Percentiles rank a stretch among this genome's conserved stretches.
Evolutionary conservation across 2,888 invertebrate genomes (phyloP).

Genomic region (Ethmia dodecea): DNA sequence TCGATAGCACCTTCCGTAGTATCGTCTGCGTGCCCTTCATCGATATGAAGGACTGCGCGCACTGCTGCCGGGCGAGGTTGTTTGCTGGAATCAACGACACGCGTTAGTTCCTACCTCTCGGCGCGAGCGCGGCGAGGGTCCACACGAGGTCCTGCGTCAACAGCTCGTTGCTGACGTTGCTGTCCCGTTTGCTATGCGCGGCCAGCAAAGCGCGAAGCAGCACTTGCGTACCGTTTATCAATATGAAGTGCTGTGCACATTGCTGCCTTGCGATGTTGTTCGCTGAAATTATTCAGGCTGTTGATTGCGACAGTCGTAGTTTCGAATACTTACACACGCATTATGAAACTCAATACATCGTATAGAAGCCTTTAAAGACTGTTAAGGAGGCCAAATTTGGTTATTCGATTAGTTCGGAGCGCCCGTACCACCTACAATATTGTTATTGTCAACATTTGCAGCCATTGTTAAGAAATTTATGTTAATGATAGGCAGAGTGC

Average conservation of each 20-base stretch:
- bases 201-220: slow-evolving; percentile 74
- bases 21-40: slow-evolving; percentile 72
- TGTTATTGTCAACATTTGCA: not conserved
- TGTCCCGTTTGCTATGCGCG: slow-evolving; percentile 71
- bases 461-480: slow-evolving; percentile 14
- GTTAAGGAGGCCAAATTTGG: slow-evolving; percentile 20
- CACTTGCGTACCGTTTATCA: slow-evolving; percentile 74
- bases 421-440: slow-evolving; percentile 19
- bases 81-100: slow-evolving; percentile 55
- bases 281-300: slow-evolving; percentile 66
- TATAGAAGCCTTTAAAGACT: too few relatives aligned
- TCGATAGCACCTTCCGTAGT: slow-evolving; percentile 63
- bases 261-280: slow-evolving; percentile 69
- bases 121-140: slow-evolving; percentile 77
- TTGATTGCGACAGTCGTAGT: too few relatives aligned
- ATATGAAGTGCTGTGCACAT: slow-evolving; percentile 72
- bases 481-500: slow-evolving; percentile 33
- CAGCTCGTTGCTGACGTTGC: slow-evolving; percentile 67
- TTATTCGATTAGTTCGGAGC: slow-evolving; percentile 17
- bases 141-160: slow-evolving; percentile 78
- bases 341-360: too few relatives aligned
- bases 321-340: too few relatives aligned
- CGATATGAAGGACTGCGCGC: slow-evolving; percentile 65
- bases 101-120: slow-evolving; percentile 59
- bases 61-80: slow-evolving; percentile 57